A percentile compares a stretch with the other conserved stretches of the same genome.
phyloP scores from a whole-genome alignment of 2,113 vertebrate genomes.

The Danionella cerebrum region DNA sequence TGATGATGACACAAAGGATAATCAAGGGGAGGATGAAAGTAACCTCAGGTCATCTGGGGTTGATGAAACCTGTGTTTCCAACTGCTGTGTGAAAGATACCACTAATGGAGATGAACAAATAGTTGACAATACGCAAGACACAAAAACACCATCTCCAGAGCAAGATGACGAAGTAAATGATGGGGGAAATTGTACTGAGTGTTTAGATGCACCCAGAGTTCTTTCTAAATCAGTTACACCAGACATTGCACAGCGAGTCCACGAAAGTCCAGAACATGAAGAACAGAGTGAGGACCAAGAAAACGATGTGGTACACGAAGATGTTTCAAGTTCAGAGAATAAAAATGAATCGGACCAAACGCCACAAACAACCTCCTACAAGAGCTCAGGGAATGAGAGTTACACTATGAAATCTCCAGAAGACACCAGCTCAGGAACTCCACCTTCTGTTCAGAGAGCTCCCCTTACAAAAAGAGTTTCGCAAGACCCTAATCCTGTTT shows the following conservation, averaged over 20 bases:
- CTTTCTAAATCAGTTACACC: slow-evolving; percentile 30
- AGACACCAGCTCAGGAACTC: slow-evolving; percentile 30
- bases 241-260: slow-evolving; percentile 39
- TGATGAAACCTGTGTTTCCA: slow-evolving; percentile 81
- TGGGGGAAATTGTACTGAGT: slow-evolving; percentile 20
- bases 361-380: slow-evolving; percentile 37
- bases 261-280: slow-evolving; percentile 27
- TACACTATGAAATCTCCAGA: slow-evolving; percentile 35
- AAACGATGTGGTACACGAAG: slow-evolving; percentile 43
- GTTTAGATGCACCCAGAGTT: slow-evolving; percentile 27
- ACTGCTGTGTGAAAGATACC: slow-evolving; percentile 71
- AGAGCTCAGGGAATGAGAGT: slow-evolving; percentile 42
- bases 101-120: slow-evolving; percentile 1
- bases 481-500: slow-evolving; percentile 66
- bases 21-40: slow-evolving; percentile 54
- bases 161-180: slow-evolving; percentile 40
- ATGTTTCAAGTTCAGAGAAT: slow-evolving; percentile 33
- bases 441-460: slow-evolving; percentile 28
- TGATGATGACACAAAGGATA: slow-evolving; percentile 43
- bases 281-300: slow-evolving; percentile 33
- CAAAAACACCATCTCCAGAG: neutral
- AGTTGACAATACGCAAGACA: no score
- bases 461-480: slow-evolving; percentile 45
- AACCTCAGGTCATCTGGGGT: slow-evolving; percentile 83
- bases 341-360: slow-evolving; percentile 41